phyloP scores from a whole-genome alignment of 2,888 invertebrate species.

The Autographa pulchrina region DNA sequence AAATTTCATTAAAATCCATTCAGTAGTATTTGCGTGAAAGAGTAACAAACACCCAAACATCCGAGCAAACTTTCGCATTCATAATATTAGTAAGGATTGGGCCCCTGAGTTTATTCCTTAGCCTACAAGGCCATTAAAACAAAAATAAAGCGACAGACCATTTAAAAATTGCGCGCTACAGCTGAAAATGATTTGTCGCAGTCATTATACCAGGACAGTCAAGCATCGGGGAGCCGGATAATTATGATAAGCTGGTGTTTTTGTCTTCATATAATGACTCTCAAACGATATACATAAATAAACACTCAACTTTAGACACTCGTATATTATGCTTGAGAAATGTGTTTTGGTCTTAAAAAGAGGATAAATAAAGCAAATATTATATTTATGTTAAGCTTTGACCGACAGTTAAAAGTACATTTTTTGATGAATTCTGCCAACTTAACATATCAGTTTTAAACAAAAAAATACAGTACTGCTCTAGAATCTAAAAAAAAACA shows the following conservation, averaged over 20 bases:
- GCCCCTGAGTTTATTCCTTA: neutral
- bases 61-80: too few species aligned
- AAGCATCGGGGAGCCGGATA: constrained; percentile 51
- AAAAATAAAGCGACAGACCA: constrained; percentile 52
- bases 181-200: constrained; percentile 48
- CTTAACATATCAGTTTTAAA: too few species aligned
- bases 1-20: too few species aligned
- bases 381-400: too few species aligned
- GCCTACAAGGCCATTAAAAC: constrained; percentile 17
- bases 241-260: constrained; percentile 63
- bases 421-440: too few species aligned
- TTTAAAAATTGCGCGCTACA: constrained; percentile 37
- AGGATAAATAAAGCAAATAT: too few species aligned
- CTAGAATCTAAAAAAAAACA: neutral
- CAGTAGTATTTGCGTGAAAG: too few species aligned
- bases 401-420: too few species aligned
- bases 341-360: too few species aligned
- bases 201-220: constrained; percentile 53
- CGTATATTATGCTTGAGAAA: neutral
- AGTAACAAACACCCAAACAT: too few species aligned
- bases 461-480: neutral
- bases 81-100: too few species aligned
- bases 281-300: constrained; percentile 49
- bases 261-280: constrained; percentile 62
- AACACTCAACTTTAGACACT: constrained; percentile 10